These are phyloP conservation scores for Leptonema lineaticorne DNA, from an alignment of 1,140 invertebrate species.

Conservation along the genomic window DNA sequence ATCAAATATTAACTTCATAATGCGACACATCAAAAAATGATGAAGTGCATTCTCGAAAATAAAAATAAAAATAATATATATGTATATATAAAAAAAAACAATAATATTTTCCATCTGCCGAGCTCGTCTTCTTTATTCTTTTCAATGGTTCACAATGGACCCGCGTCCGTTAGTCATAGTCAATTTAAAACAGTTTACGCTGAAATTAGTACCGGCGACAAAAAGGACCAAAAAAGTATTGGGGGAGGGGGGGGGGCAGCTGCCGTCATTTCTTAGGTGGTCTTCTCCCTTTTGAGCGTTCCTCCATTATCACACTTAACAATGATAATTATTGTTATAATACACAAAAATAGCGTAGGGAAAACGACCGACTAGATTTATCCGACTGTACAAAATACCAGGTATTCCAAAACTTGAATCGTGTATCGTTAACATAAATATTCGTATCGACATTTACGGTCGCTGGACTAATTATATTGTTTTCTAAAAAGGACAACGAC, in stretches of 20 bases:
- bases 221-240: conserved; percentile 9
- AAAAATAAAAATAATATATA: neutral
- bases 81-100: neutral
- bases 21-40: no score
- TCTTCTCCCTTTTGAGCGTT: conserved; percentile 21
- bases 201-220: conserved; percentile 25
- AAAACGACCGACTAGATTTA: conserved; percentile 23
- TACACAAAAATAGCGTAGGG: neutral
- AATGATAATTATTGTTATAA: conserved; percentile 32
- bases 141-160: conserved; percentile 3
- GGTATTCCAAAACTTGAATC: neutral
- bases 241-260: no score
- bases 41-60: no score
- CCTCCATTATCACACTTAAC: conserved; percentile 22
- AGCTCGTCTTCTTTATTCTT: neutral
- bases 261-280: conserved; percentile 24
- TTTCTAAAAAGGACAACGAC: no score
- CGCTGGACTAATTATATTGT: neutral
- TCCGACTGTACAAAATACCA: neutral
- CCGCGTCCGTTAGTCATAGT: conserved; percentile 27
- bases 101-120: conserved; percentile 1
- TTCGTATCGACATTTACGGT: neutral
- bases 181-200: conserved; percentile 29
- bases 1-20: no score
- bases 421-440: neutral